Base-by-base conservation (phyloP, 30 jellyfish, hydroid and myxozoan genomes). In the Hydractinia echinata region DNA sequence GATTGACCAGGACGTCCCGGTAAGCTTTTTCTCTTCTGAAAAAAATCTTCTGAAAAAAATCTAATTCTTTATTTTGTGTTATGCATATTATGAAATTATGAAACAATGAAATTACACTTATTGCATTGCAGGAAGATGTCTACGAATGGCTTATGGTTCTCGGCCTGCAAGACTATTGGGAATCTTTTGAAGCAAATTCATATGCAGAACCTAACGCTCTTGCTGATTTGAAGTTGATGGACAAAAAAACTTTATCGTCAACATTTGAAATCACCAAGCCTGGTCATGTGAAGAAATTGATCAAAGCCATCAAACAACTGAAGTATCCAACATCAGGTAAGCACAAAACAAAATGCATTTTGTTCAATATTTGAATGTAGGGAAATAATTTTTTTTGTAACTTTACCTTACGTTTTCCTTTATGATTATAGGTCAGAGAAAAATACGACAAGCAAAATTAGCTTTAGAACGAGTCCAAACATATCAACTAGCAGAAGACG, bases 1-100 rank as follows among this genome's bases (percentile, higher is more conserved):
- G 66, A 83, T 92, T 85, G 98, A 92, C 76, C 98, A 92, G 79
- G 95, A 88, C 76, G 98, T 92, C 18, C 98, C 98, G 61, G 98
- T 92, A 79, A 77, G 97, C n/a, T n/a, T 30, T 3, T 72, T 68
- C 51, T 68, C 18, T 60, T 13, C 20, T 30, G 44, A 30, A 0
- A 30, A 30, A 30, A 0, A 30, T 30, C n/a, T n/a, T n/a, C n/a
- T n/a, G n/a, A n/a, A n/a, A n/a, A 2, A 30, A 30, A 30, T 30
- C 44, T 30, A 2, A 58, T 58, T 58, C 2, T 58, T 58, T 58
- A 30, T 30, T 30, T 30, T 30, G 18, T 58, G 2, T 58, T 58
- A 16, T 0, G 69, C 74, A 7, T 64, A 6, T 7, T 64, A 9
- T 64, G 10, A 4, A 64, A 6, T 64, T 7, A 64, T 64, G 44